phyloP scores from a whole-genome alignment of 2,113 vertebrate genomes.

The Hyaena hyaena region DNA sequence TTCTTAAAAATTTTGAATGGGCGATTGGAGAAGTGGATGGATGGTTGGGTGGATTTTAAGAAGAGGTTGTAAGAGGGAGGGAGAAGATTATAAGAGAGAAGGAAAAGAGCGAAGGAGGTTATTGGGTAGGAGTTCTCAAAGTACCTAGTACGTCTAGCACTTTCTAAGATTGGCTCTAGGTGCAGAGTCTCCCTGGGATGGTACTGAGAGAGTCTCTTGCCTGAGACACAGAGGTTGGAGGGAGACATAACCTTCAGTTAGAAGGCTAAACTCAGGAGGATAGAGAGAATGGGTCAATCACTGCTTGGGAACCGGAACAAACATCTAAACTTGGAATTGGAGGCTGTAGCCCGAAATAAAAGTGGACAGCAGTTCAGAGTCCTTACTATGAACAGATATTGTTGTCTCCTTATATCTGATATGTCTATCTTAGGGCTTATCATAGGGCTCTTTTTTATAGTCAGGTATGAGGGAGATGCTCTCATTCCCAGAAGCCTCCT shows the following conservation, averaged over 20 bases:
- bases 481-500: not conserved
- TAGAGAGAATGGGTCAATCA: not conserved
- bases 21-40: not conserved
- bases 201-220: not conserved
- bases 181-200: not conserved
- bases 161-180: not conserved
- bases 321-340: not conserved
- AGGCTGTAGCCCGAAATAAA: not conserved
- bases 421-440: not conserved
- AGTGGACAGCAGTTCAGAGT: not conserved
- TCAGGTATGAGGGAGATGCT: not conserved
- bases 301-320: not conserved
- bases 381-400: not conserved
- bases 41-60: not conserved
- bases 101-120: not conserved
- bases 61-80: not conserved
- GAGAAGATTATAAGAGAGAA: not conserved
- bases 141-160: not conserved
- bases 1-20: constrained; percentile 12
- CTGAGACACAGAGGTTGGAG: not conserved
- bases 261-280: not conserved
- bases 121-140: not conserved
- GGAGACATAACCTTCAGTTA: not conserved
- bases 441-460: not conserved
- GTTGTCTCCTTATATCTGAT: not conserved